Conservation (phyloP, 2,888 invertebrate genomes). For the Pherbina coryleti region DNA sequence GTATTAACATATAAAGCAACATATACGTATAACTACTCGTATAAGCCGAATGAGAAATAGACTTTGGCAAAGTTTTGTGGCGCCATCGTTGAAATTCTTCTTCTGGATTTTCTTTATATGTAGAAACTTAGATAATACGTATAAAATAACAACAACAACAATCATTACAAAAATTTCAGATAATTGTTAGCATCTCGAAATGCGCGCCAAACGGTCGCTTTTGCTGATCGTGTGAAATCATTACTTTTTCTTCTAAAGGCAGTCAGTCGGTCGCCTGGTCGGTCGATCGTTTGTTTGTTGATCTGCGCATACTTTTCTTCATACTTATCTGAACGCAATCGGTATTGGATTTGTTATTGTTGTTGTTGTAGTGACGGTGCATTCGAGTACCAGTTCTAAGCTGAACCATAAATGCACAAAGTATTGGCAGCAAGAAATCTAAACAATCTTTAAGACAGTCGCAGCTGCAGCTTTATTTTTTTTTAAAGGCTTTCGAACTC, state of each 20-base stretch:
- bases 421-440: background rate
- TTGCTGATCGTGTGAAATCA: conserved; percentile 16
- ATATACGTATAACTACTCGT: no score
- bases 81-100: conserved; percentile 26
- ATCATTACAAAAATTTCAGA: background rate
- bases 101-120: conserved; percentile 9
- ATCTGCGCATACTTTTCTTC: background rate
- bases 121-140: background rate
- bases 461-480: background rate
- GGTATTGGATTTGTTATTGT: background rate
- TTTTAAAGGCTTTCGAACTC: background rate
- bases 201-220: background rate
- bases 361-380: background rate
- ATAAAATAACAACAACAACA: conserved; percentile 6
- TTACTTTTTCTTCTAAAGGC: no score
- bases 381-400: background rate
- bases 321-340: background rate
- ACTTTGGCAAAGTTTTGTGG: conserved; percentile 18
- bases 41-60: background rate
- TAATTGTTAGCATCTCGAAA: conserved; percentile 18
- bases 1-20: no score
- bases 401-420: background rate
- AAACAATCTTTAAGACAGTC: background rate
- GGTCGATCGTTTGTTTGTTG: background rate
- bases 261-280: no score